Conservation (phyloP, 2,113 vertebrate genomes). For the Psophia crepitans region DNA sequence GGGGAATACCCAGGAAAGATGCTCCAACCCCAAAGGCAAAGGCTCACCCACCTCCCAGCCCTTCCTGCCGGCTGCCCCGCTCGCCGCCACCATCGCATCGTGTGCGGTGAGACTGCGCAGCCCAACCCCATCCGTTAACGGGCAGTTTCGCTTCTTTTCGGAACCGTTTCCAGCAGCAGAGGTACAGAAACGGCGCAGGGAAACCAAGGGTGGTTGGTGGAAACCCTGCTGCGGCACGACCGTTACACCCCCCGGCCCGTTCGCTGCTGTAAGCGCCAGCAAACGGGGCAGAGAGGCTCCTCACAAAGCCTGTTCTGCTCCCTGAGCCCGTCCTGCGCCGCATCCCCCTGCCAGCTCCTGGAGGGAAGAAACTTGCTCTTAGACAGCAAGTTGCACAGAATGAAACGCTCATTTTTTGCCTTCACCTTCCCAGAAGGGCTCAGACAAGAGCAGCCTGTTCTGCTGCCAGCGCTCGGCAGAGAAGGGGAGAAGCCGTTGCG, state of each 20-base stretch:
- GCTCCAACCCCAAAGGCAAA: background rate
- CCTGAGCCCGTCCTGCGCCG: background rate
- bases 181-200: background rate
- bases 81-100: fast-evolving
- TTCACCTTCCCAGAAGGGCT: background rate
- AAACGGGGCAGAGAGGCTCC: background rate
- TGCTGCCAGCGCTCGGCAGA: fast-evolving
- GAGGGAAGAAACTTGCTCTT: background rate
- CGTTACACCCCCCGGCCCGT: fast-evolving
- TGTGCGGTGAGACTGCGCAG: fast-evolving
- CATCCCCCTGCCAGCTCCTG: background rate
- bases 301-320: background rate
- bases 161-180: background rate
- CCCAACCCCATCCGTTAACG: fast-evolving
- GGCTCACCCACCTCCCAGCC: background rate
- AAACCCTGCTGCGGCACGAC: fast-evolving
- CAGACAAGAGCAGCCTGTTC: background rate
- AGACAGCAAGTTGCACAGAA: fast-evolving
- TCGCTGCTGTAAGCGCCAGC: background rate
- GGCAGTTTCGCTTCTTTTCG: background rate
- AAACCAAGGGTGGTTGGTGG: background rate
- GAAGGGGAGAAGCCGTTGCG: background rate
- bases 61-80: fast-evolving
- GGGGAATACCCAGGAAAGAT: background rate
- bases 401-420: fast-evolving